These are phyloP conservation scores for Peucedramus taeniatus DNA, from an alignment of 2,113 vertebrate species.

Conservation along the genomic window DNA sequence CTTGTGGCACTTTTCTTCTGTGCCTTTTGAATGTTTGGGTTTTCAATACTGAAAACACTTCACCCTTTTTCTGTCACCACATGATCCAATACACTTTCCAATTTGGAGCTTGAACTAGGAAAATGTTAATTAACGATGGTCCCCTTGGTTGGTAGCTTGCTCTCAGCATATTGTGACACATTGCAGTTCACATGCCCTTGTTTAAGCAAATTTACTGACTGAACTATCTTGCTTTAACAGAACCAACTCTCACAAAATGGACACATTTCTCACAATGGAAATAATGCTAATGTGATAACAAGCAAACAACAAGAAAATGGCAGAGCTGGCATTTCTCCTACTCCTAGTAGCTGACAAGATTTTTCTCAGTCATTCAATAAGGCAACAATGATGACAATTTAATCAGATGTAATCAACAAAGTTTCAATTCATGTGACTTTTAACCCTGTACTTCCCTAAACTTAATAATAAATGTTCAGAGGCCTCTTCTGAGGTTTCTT, in stretches of 20 bases:
- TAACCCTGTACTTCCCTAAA: not conserved
- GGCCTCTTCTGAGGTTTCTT: not conserved
- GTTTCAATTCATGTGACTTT: not conserved
- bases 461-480: not conserved
- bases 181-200: not conserved
- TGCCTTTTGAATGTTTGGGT: not conserved
- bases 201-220: not conserved
- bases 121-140: not conserved
- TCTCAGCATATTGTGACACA: not conserved
- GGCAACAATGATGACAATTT: not conserved
- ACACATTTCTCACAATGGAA: not conserved
- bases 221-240: not conserved
- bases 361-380: not conserved
- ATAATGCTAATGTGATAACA: not conserved
- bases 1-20: not conserved
- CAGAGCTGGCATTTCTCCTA: not conserved
- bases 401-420: not conserved
- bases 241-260: not conserved
- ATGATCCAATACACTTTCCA: not conserved
- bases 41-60: not conserved
- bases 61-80: not conserved
- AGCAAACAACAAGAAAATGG: not conserved
- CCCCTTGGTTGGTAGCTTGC: rapidly evolving
- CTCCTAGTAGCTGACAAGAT: not conserved
- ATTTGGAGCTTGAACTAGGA: not conserved